Percentiles rank a stretch among this genome's conserved stretches.
phyloP scores from a whole-genome alignment of 2,797 vertebrate genomes.

The Tauraco hartlaubi region DNA sequence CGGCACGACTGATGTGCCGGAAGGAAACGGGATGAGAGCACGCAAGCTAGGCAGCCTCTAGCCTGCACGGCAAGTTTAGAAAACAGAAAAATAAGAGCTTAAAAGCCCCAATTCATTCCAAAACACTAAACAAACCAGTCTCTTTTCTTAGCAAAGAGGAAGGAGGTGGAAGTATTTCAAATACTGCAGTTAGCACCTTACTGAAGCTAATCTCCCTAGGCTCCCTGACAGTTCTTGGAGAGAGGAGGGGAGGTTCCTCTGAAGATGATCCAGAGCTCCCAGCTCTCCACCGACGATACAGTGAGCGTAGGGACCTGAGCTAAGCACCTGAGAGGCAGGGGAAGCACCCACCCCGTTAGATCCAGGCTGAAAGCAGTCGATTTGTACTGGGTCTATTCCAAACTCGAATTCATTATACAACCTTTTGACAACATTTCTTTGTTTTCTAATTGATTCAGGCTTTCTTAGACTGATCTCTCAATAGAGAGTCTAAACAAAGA shows the following conservation, averaged over 20 bases:
- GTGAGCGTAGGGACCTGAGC: neutral
- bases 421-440: conserved; percentile 5
- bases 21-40: neutral
- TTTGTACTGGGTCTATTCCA: neutral
- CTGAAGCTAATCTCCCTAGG: neutral
- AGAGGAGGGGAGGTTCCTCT: neutral
- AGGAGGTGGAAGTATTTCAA: neutral
- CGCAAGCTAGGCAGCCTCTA: neutral
- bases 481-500: conserved; percentile 4
- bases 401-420: neutral
- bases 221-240: neutral
- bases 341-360: neutral
- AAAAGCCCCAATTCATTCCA: neutral
- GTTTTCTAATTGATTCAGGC: conserved; percentile 40
- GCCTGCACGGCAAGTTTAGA: neutral
- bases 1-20: neutral
- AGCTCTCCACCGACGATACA: neutral
- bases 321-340: neutral
- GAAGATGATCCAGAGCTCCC: neutral
- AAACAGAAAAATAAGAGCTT: neutral
- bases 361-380: neutral
- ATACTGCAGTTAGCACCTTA: neutral
- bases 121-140: neutral
- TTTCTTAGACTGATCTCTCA: conserved; percentile 3
- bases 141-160: neutral